Percentiles rank a stretch among this genome's conserved stretches.
phyloP scores from a whole-genome alignment of 2,797 vertebrate species.

The Takifugu rubripes region DNA sequence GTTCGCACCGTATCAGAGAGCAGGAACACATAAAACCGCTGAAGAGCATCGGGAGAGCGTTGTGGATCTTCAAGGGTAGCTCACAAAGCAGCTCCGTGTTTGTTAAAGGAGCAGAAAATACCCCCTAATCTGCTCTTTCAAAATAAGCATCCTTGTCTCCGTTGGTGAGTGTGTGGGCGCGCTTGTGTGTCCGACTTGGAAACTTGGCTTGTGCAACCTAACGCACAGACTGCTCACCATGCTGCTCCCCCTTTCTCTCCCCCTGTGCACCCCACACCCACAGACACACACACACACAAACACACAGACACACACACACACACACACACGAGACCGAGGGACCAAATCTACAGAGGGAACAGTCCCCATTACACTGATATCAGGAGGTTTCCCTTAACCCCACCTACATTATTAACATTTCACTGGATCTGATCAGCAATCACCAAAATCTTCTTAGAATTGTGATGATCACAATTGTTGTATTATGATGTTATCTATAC shows the following conservation, averaged over 20 bases:
- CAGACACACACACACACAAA: slow-evolving; percentile 19
- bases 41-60: slow-evolving; percentile 42
- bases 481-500: no score
- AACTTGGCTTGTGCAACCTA: slow-evolving; percentile 65
- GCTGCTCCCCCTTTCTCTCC: slow-evolving; percentile 40
- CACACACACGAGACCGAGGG: neutral
- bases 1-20: slow-evolving; percentile 70
- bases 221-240: slow-evolving; percentile 69
- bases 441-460: no score
- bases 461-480: no score
- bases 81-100: slow-evolving; percentile 64
- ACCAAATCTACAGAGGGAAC: neutral
- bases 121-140: slow-evolving; percentile 56
- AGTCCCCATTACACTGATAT: neutral
- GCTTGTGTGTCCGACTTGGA: slow-evolving; percentile 67
- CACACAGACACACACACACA: neutral
- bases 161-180: slow-evolving; percentile 65
- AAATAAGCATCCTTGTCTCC: slow-evolving; percentile 63
- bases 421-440: no score
- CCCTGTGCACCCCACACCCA: slow-evolving; percentile 22
- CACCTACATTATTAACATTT: no score
- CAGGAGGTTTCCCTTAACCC: no score
- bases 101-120: slow-evolving; percentile 68
- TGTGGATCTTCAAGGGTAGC: slow-evolving; percentile 64
- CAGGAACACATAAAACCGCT: slow-evolving; percentile 39